Conservation (phyloP, 2,888 invertebrate genomes). For the Aricia artaxerxes region DNA sequence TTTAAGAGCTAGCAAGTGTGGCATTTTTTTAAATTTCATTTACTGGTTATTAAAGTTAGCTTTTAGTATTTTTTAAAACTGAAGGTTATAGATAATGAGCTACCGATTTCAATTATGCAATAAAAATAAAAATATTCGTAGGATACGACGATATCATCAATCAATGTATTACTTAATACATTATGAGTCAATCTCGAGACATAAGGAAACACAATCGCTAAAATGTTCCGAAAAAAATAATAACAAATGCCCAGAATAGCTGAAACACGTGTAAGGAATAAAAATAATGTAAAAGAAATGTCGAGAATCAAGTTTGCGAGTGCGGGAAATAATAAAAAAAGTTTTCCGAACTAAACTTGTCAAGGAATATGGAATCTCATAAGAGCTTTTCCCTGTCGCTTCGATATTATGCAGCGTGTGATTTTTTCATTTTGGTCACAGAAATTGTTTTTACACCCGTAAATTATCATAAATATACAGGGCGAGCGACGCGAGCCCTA, state of each 20-base stretch:
- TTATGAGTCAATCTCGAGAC: background rate
- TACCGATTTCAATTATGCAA: too few species aligned
- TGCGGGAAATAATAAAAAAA: slow-evolving; percentile 13
- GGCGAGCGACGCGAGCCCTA: too few species aligned
- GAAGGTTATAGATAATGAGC: too few species aligned
- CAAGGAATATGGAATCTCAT: slow-evolving; percentile 19
- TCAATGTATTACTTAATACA: background rate
- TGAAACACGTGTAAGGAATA: background rate
- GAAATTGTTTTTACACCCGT: background rate
- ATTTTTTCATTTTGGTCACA: background rate
- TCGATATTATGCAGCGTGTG: background rate
- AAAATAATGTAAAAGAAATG: slow-evolving; percentile 18
- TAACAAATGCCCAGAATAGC: background rate
- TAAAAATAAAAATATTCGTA: too few species aligned
- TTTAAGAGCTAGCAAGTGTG: too few species aligned
- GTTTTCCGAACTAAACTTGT: slow-evolving; percentile 15
- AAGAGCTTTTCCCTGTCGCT: slow-evolving; percentile 21
- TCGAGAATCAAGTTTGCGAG: background rate
- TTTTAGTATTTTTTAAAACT: too few species aligned
- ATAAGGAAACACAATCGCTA: background rate
- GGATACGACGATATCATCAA: background rate
- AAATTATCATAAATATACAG: background rate
- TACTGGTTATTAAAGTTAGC: too few species aligned
- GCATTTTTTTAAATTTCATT: too few species aligned
- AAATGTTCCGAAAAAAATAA: background rate